phyloP scores from a whole-genome alignment of 2,797 vertebrate species.

The Enteromius argenteus region DNA sequence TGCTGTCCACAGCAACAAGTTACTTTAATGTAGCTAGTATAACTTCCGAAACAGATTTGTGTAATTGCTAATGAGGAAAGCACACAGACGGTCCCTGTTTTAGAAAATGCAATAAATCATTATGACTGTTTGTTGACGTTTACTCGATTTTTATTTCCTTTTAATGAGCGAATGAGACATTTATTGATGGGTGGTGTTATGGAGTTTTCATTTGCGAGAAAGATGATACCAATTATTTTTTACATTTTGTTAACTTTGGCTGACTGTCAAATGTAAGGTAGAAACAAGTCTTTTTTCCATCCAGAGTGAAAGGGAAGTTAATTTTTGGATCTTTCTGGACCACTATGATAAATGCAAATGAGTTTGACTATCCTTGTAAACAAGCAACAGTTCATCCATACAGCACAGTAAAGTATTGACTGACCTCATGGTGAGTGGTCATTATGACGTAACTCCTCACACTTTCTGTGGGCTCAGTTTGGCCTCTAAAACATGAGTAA shows the following conservation, averaged over 20 bases:
- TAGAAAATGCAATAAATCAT: conserved; percentile 14
- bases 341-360: not conserved
- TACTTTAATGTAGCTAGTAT: conserved; percentile 5
- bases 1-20: not conserved
- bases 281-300: not conserved
- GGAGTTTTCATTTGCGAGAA: conserved; percentile 32
- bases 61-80: conserved; percentile 6
- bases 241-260: not conserved
- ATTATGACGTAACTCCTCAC: conserved; percentile 17
- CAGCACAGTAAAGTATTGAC: not conserved
- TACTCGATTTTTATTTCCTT: not conserved
- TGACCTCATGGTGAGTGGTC: conserved; percentile 15
- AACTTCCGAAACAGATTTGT: not conserved
- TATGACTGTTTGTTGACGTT: conserved; percentile 19
- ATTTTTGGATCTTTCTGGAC: not conserved
- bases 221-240: conserved; percentile 32
- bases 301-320: not conserved
- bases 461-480: conserved; percentile 9
- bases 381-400: not conserved
- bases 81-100: conserved; percentile 1
- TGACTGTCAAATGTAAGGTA: not conserved
- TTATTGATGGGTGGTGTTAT: conserved; percentile 20
- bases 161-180: conserved; percentile 14
- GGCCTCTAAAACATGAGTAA: conserved; percentile 45
- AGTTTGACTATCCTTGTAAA: conserved; percentile 10